Base-by-base conservation (phyloP, 1,140 invertebrate species). In the Eupeodes corollae region DNA sequence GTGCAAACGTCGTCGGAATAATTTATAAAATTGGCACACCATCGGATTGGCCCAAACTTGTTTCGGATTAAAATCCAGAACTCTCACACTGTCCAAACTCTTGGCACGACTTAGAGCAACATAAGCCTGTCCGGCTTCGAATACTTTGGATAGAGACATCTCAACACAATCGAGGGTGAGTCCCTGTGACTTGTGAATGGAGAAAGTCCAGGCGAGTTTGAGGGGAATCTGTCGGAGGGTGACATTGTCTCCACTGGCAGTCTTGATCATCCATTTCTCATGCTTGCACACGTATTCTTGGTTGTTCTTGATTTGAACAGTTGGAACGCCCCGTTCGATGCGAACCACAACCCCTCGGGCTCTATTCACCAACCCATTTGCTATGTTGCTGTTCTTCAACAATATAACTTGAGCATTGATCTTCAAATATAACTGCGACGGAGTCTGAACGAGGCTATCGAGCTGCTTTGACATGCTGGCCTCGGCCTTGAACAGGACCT, bases 171-270 rank as follows among this genome's bases (percentile, higher is more conserved):
- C 92, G 45, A 97, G 72, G 9, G 92, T 95, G 58, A 97, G 75
- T 6, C 93, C 93, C 77, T 95, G 89, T 48, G 87, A 92, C 71
- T 97, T 98, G 64, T 98, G 93, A 56, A 97, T 96, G 3, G 91
- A 96, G 70, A 97, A 94, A 1, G 92, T 91, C 92, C 92, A 98
- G 12, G 92, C 93, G 12, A 98, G 70, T 61, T 90, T 88, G 0
- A 97, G 70, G 0, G 93, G 93, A 5, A 96, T 68, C 58, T 78
- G 75, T 57, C 79, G 79, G 13, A 90, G 71, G 30, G 75, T 75
- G 2, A 86, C 51, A 1, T 79, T 53, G 3, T 63, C 70, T 6
- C 86, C 88, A 46, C 75, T 76, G 3, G 79, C 64, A 38, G 78
- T 77, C 67, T 83, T 91, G 1, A 94, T 77, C 45, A 77, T 77